A percentile compares a stretch with the other conserved stretches of the same genome.
phyloP scores from a whole-genome alignment of 2,113 vertebrate species.

The Deroptyus accipitrinus region DNA sequence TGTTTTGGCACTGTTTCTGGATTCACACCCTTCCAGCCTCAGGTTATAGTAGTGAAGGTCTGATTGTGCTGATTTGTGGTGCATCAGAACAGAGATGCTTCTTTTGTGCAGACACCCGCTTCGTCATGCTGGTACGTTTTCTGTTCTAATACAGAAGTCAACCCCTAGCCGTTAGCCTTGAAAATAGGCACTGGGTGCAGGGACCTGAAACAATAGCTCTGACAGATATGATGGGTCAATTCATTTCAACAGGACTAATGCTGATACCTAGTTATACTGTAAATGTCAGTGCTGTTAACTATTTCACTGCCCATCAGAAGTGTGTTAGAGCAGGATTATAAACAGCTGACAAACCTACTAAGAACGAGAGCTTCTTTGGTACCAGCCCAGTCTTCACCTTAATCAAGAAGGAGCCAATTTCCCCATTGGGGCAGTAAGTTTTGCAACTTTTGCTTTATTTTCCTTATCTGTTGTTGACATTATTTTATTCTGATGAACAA shows the following conservation, averaged over 20 bases:
- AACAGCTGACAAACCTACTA: background rate
- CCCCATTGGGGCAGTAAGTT: background rate
- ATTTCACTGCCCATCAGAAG: background rate
- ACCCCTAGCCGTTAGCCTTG: background rate
- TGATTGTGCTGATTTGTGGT: background rate
- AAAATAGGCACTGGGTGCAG: background rate
- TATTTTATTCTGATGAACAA: background rate
- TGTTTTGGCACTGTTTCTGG: background rate
- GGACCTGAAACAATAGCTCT: background rate
- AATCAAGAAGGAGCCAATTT: background rate
- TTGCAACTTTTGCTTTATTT: background rate
- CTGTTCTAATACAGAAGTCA: background rate
- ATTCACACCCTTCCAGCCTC: background rate
- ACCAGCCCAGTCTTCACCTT: background rate
- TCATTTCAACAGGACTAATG: background rate
- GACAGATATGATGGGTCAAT: background rate
- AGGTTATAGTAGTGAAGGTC: background rate
- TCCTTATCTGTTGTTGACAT: background rate
- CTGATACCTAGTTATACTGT: background rate
- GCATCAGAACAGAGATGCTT: background rate
- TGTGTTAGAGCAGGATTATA: background rate
- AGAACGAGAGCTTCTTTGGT: background rate
- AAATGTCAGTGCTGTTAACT: slow-evolving; percentile 10
- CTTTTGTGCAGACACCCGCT: background rate
- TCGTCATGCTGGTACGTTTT: background rate